phyloP scores from a whole-genome alignment of 2,888 invertebrate genomes.

The Brassicogethes aeneus region DNA sequence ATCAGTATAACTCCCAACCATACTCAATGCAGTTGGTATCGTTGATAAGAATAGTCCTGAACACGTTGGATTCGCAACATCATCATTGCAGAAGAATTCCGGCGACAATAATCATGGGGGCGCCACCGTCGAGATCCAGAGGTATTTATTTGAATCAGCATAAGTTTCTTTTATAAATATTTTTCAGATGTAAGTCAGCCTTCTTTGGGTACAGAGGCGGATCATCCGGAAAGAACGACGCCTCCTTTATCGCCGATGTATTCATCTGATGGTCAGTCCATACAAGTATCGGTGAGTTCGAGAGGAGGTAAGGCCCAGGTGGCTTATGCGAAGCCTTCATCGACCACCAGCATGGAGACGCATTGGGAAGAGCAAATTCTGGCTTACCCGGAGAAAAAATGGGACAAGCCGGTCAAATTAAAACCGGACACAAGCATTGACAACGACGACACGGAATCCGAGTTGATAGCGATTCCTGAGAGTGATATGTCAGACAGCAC shows the following conservation, averaged over 20 bases:
- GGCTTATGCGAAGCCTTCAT: constrained; percentile 37
- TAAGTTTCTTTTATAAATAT: constrained; percentile 5
- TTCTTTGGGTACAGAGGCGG: constrained; percentile 60
- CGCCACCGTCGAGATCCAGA: constrained; percentile 55
- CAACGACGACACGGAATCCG: constrained; percentile 81
- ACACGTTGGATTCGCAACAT: constrained; percentile 84
- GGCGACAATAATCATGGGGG: constrained; percentile 67
- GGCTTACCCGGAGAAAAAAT: constrained; percentile 30
- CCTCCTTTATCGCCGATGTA: constrained; percentile 56
- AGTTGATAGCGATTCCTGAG: constrained; percentile 83
- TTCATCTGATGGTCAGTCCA: constrained; percentile 47
- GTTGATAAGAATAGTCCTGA: constrained; percentile 80
- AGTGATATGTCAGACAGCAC: constrained; percentile 82
- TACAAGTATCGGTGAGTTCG: constrained; percentile 38
- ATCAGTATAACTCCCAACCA: constrained; percentile 65
- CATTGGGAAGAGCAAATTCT: constrained; percentile 63
- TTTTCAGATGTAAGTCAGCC: constrained; percentile 64
- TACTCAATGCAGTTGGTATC: constrained; percentile 65
- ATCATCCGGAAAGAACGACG: constrained; percentile 46
- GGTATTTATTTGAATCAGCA: constrained; percentile 38
- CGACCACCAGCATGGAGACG: constrained; percentile 49
- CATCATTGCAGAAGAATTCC: constrained; percentile 85
- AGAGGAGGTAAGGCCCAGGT: constrained; percentile 39
- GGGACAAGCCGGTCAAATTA: constrained; percentile 23
- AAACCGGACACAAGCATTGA: constrained; percentile 43